Evolutionary conservation across 30 jellyfish, hydroid and myxozoan genomes (phyloP).

Genomic region (Sanderia malayensis): DNA sequence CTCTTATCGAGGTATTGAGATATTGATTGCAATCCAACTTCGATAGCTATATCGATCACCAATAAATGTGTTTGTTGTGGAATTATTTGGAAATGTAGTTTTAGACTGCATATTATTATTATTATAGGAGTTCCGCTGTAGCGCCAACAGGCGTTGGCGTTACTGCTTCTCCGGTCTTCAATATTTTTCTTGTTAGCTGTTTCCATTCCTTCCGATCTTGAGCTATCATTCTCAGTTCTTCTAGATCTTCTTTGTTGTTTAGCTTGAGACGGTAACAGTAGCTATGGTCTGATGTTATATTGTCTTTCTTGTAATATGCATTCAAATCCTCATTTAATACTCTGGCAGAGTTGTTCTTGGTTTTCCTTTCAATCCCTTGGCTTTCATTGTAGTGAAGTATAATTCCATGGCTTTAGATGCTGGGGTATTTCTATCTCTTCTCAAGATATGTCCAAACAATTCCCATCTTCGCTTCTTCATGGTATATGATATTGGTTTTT

Average conservation of each 20-base stretch:
- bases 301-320: slow-evolving; percentile 25
- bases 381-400: slow-evolving; percentile 20
- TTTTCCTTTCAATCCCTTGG: neutral
- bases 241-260: slow-evolving; percentile 42
- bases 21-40: no score
- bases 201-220: slow-evolving; percentile 39
- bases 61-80: no score
- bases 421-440: slow-evolving; percentile 28
- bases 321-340: slow-evolving; percentile 38
- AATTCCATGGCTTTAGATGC: slow-evolving; percentile 45
- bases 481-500: no score
- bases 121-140: slow-evolving; percentile 36
- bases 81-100: no score
- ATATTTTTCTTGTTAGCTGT: slow-evolving; percentile 19
- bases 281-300: slow-evolving; percentile 26
- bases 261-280: slow-evolving; percentile 37
- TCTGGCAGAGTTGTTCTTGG: slow-evolving; percentile 34
- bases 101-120: no score
- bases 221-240: slow-evolving; percentile 38
- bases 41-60: no score
- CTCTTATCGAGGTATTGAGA: slow-evolving; percentile 30
- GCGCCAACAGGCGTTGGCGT: slow-evolving; percentile 7
- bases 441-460: slow-evolving; percentile 41
- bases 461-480: slow-evolving; percentile 38
- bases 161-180: slow-evolving; percentile 29